A percentile compares a stretch with the other conserved stretches of the same genome.
phyloP scores from a whole-genome alignment of 2,888 invertebrate species.

The Melinaea menophilus region DNA sequence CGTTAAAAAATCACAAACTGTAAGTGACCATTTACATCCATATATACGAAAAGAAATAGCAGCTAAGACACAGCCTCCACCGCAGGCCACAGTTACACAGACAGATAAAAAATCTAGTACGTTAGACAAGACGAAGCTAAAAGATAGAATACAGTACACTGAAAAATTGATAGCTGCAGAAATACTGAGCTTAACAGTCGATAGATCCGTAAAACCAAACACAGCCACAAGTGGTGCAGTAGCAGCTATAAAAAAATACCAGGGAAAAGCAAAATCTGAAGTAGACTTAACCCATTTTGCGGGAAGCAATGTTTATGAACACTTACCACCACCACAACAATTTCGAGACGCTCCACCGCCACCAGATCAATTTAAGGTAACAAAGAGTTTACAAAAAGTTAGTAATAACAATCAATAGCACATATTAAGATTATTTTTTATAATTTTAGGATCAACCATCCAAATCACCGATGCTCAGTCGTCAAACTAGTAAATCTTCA shows the following conservation, averaged over 20 bases:
- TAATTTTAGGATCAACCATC: slow-evolving; percentile 63
- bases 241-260: slow-evolving; percentile 54
- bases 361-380: slow-evolving; percentile 82
- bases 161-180: slow-evolving; percentile 72
- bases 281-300: slow-evolving; percentile 75
- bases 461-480: slow-evolving; percentile 65
- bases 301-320: slow-evolving; percentile 82
- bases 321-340: slow-evolving; percentile 89
- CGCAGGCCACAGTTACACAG: slow-evolving; percentile 17
- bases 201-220: slow-evolving; percentile 61
- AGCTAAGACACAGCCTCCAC: slow-evolving; percentile 44
- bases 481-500: slow-evolving; percentile 69
- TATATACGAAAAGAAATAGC: slow-evolving; percentile 73
- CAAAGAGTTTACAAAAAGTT: slow-evolving; percentile 1
- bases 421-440: background rate
- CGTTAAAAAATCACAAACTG: slow-evolving; percentile 71
- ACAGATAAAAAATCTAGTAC: slow-evolving; percentile 44
- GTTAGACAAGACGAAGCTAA: slow-evolving; percentile 57
- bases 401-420: background rate
- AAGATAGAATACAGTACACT: slow-evolving; percentile 71
- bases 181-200: slow-evolving; percentile 66
- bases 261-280: slow-evolving; percentile 78
- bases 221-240: slow-evolving; percentile 48
- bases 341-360: slow-evolving; percentile 89
- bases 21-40: slow-evolving; percentile 70